phyloP scores from a whole-genome alignment of 1,140 invertebrate species.

The Eubasilissa regina region DNA sequence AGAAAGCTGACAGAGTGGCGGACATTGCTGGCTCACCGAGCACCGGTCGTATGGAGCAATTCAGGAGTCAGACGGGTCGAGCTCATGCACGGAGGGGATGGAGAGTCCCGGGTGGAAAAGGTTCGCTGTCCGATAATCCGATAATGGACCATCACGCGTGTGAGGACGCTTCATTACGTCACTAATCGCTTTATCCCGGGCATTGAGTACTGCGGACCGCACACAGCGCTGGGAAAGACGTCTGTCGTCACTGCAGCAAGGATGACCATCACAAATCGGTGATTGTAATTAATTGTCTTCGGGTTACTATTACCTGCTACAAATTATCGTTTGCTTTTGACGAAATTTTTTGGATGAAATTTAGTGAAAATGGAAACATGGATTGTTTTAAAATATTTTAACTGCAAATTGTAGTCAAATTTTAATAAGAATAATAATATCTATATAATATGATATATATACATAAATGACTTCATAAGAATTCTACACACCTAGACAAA shows the following conservation, averaged over 20 bases:
- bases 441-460: too few relatives aligned
- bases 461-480: too few relatives aligned
- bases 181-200: slow-evolving; percentile 41
- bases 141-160: slow-evolving; percentile 43
- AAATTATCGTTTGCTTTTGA: too few relatives aligned
- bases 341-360: too few relatives aligned
- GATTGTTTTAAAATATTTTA: too few relatives aligned
- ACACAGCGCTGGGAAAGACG: slow-evolving; percentile 34
- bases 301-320: too few relatives aligned
- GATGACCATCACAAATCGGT: not conserved
- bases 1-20: too few relatives aligned
- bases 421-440: too few relatives aligned
- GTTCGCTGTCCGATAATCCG: slow-evolving; percentile 45
- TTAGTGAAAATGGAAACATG: not conserved
- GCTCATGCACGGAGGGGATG: not conserved
- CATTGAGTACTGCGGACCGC: slow-evolving; percentile 22
- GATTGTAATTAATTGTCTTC: too few relatives aligned
- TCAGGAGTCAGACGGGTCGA: not conserved
- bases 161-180: slow-evolving; percentile 45
- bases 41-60: not conserved
- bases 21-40: not conserved
- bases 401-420: too few relatives aligned
- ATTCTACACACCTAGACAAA: too few relatives aligned
- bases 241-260: not conserved
- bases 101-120: not conserved